Evolutionary conservation across 30 jellyfish, hydroid and myxozoan genomes (phyloP).

Genomic region (Sanderia malayensis): DNA sequence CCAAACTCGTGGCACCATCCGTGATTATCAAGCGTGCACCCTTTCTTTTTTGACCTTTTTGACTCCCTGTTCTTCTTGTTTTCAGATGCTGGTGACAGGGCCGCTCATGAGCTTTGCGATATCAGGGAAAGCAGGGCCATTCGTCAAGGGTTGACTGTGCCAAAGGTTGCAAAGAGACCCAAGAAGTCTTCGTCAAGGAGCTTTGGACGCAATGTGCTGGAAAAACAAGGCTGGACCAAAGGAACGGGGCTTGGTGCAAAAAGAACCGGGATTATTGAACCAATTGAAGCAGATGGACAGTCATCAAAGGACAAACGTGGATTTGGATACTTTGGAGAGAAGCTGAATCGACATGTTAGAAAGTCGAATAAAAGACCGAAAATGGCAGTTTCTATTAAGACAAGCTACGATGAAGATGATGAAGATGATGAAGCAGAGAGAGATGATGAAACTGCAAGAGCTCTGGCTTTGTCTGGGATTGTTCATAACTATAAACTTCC

Average conservation of each 20-base stretch:
- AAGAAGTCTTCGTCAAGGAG: conserved; percentile 54
- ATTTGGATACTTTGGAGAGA: conserved; percentile 68
- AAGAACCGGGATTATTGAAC: conserved; percentile 60
- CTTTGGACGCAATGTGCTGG: conserved; percentile 52
- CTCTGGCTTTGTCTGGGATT: no score
- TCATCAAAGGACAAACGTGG: conserved; percentile 59
- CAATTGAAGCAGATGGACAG: conserved; percentile 69
- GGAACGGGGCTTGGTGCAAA: conserved; percentile 73
- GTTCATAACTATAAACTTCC: no score
- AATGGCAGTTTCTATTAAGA: conserved; percentile 55
- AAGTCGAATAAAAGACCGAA: conserved; percentile 34
- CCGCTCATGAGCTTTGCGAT: conserved; percentile 48
- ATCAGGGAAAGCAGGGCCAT: conserved; percentile 29
- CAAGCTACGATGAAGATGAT: conserved; percentile 61
- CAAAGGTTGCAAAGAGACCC: not conserved
- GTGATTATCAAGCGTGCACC: no score
- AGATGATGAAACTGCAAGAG: not conserved
- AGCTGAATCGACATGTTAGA: conserved; percentile 33
- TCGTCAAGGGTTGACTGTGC: not conserved
- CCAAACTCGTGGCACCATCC: no score
- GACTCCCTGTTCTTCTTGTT: not conserved
- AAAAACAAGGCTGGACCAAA: conserved; percentile 63
- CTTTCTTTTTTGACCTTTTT: not conserved
- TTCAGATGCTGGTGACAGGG: conserved; percentile 71
- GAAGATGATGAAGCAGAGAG: no score